A percentile compares a stretch with the other conserved stretches of the same genome.
phyloP scores from a whole-genome alignment of 2,797 vertebrate genomes.

The Macrochelys suwanniensis region DNA sequence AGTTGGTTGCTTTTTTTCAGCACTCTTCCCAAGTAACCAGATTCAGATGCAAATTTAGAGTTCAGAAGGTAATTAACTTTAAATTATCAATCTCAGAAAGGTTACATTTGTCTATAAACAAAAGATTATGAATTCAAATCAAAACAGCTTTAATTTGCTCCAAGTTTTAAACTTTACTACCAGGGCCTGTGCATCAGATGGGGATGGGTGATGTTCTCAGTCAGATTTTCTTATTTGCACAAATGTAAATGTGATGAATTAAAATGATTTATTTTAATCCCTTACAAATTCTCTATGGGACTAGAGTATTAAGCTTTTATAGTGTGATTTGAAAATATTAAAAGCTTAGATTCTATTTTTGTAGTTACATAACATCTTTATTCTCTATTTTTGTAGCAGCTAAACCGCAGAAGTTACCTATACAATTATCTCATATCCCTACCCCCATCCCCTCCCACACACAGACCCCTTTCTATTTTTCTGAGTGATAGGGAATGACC shows the following conservation, averaged over 20 bases:
- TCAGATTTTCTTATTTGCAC: neutral
- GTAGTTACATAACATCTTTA: neutral
- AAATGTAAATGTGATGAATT: neutral
- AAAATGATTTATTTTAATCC: neutral
- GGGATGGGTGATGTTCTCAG: neutral
- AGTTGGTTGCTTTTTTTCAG: neutral
- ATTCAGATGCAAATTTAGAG: neutral
- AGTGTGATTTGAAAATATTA: neutral
- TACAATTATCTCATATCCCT: neutral
- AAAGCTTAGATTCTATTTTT: neutral
- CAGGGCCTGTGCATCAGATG: neutral
- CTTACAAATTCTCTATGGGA: neutral
- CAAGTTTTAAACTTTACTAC: neutral
- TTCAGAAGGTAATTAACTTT: conserved; percentile 14
- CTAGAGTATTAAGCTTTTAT: neutral
- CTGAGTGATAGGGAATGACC: neutral
- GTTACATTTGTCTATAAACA: neutral
- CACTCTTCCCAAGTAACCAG: neutral
- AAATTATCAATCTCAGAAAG: conserved; percentile 16
- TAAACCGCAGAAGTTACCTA: neutral
- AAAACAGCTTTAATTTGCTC: neutral
- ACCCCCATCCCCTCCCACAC: neutral
- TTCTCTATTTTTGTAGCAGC: neutral
- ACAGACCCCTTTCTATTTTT: neutral
- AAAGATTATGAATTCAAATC: neutral